Evolutionary conservation across 2,888 invertebrate genomes (phyloP), one percentile per base, ranked within the genome.

Genomic region (Apodemia duryi): DNA sequence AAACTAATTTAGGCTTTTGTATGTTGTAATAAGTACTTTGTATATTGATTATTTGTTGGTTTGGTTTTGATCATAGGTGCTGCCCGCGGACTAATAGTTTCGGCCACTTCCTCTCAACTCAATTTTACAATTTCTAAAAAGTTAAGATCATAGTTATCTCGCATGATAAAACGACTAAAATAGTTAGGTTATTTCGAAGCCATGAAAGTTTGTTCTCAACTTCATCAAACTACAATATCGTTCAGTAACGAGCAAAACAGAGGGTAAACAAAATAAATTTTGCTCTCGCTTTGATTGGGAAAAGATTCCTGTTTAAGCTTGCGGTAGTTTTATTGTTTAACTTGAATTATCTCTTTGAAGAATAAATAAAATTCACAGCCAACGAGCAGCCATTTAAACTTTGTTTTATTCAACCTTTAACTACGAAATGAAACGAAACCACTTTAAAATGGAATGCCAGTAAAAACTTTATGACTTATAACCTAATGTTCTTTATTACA

Each of bases 221-320:
- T 60, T 60, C 57, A 60, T 60, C 35, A 60, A 60, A 60, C 32
- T 32, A 60, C 57, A 60, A 60, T 60, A 60, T 60, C 32, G 13
- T 35, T 13, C 49, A 35, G 57, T 60, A 60, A 60, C 57, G 57
- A 60, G 57, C 57, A 7, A 7, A 60, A 60, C 57, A 35, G 32
- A 60, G 32, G 32, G 35, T n/a, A 60, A 21, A 51, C 21, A 51
- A 60, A 60, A 60, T 35, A 60, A 32, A 60, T 35, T n/a, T 60
- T 35, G 13, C 2, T 35, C 57, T 32, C 13, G 60, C 60, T 60
- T 60, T 60, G 60, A 60, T 60, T 60, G 60, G 60, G 60, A 60
- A 60, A 60, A 60, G 60, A 60, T 60, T 60, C 60, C 32, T 29
- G 60, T n/a, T 60, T 35, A n/a, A 60, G 35, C 32, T 60, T n/a